These are phyloP conservation scores for Strigops habroptila DNA, from an alignment of 2,113 vertebrate species.

Conservation along the genomic window DNA sequence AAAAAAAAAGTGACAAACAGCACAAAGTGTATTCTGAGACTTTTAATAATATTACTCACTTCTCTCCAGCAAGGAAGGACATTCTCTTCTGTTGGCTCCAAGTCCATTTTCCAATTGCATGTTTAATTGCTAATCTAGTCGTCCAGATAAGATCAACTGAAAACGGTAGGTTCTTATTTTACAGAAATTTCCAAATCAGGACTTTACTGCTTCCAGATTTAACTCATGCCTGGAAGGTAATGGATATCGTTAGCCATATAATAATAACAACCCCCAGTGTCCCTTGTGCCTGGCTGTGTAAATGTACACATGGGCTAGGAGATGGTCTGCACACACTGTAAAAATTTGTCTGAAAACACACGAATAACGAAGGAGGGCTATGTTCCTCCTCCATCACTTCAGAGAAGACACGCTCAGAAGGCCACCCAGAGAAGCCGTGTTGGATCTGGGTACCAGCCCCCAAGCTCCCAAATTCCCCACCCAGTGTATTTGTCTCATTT, in stretches of 20 bases:
- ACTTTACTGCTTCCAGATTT: neutral
- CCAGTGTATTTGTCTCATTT: neutral
- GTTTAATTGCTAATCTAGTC: neutral
- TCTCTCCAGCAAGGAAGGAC: neutral
- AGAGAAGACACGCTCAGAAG: neutral
- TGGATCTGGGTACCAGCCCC: neutral
- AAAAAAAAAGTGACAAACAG: neutral
- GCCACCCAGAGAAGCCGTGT: neutral
- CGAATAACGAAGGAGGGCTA: neutral
- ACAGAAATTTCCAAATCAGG: neutral
- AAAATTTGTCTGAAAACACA: neutral
- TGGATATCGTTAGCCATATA: neutral
- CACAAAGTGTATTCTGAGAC: neutral
- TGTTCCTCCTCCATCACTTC: neutral
- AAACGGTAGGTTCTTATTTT: neutral
- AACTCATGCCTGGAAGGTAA: neutral
- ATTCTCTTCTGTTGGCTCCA: neutral
- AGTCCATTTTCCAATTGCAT: neutral
- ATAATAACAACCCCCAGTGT: accelerated
- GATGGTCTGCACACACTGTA: neutral
- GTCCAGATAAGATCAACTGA: conserved; percentile 20
- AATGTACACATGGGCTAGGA: accelerated
- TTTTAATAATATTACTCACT: neutral
- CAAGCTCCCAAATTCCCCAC: neutral
- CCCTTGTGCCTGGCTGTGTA: neutral